Percentiles rank a stretch among this genome's conserved stretches.
phyloP scores from a whole-genome alignment of 2,888 invertebrate genomes.

The Spisula subtruncata region DNA sequence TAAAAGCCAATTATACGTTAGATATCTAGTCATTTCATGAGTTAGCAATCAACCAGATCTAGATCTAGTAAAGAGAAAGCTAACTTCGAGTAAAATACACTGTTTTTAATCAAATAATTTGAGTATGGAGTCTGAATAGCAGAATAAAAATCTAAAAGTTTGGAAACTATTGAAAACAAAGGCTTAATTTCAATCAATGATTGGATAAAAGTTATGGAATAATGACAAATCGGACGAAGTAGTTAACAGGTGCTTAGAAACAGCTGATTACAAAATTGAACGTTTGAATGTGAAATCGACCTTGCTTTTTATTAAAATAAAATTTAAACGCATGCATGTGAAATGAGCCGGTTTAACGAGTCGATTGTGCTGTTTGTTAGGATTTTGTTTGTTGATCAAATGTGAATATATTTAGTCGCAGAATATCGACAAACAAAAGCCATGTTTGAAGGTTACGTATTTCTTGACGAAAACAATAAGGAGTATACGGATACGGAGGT shows the following conservation, averaged over 20 bases:
- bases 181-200: not conserved
- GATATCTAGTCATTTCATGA: too few species aligned
- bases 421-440: not conserved
- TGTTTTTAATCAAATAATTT: not conserved
- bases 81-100: too few species aligned
- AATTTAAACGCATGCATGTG: not conserved
- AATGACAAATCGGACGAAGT: not conserved
- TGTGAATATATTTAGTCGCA: not conserved
- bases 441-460: constrained; percentile 65
- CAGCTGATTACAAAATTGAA: not conserved
- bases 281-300: not conserved
- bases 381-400: not conserved
- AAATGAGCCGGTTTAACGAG: too few species aligned
- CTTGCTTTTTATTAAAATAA: not conserved
- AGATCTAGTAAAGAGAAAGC: too few species aligned
- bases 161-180: not conserved
- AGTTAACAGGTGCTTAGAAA: not conserved
- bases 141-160: not conserved
- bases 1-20: too few species aligned
- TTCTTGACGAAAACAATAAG: constrained; percentile 61
- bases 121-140: not conserved
- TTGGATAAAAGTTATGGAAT: not conserved
- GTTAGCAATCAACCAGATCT: too few species aligned
- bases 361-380: too few species aligned
- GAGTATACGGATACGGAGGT: constrained; percentile 60